These are phyloP conservation scores for Synergus laeviventris DNA, from an alignment of 2,888 invertebrate species.

Conservation along the genomic window DNA sequence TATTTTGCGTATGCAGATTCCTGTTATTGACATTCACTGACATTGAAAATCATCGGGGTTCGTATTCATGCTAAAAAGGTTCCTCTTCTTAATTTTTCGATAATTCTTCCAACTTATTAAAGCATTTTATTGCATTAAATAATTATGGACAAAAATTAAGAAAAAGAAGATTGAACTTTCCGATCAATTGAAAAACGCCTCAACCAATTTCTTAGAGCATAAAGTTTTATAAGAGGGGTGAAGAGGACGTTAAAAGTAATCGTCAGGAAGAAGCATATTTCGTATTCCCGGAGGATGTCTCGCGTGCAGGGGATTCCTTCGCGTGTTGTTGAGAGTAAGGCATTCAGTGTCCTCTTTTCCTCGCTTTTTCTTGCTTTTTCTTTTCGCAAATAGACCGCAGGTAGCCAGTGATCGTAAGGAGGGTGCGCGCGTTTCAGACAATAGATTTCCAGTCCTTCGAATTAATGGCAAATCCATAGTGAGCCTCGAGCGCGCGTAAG, in stretches of 20 bases:
- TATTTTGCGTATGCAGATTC: background rate
- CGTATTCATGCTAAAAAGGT: too few species aligned
- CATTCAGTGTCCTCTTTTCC: constrained; percentile 43
- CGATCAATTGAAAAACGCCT: background rate
- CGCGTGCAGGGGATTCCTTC: constrained; percentile 47
- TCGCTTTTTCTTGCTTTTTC: constrained; percentile 29
- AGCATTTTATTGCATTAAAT: too few species aligned
- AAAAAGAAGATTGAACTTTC: background rate
- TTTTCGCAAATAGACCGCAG: constrained; percentile 53
- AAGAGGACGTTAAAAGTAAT: constrained; percentile 20
- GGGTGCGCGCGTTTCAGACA: constrained; percentile 62
- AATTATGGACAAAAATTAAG: too few species aligned
- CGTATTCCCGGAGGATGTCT: constrained; percentile 48
- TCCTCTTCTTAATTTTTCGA: background rate
- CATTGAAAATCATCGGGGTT: background rate
- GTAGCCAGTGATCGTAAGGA: constrained; percentile 57
- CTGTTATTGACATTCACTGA: background rate
- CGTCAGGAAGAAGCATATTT: constrained; percentile 25
- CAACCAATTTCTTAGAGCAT: constrained; percentile 1
- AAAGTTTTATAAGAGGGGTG: constrained; percentile 14
- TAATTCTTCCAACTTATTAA: background rate
- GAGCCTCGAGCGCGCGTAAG: constrained; percentile 61
- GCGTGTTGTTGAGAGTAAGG: constrained; percentile 38
- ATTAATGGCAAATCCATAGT: constrained; percentile 74
- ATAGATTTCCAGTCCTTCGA: constrained; percentile 65